phyloP scores from a whole-genome alignment of 2,797 vertebrate genomes.

The Emys orbicularis region DNA sequence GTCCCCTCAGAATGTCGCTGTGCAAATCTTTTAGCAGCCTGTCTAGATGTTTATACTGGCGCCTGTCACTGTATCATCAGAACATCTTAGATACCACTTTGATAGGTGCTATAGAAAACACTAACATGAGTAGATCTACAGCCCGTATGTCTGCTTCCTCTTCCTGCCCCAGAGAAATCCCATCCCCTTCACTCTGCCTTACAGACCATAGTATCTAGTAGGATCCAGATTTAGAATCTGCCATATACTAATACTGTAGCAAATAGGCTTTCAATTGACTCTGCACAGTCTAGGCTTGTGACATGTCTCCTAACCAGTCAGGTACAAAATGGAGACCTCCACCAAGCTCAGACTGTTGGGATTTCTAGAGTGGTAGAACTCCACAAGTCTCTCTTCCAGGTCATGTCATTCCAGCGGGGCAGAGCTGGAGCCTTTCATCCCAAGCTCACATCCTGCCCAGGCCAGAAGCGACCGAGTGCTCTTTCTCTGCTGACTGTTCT shows the following conservation, averaged over 20 bases:
- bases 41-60: not conserved
- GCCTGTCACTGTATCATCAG: not conserved
- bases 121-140: not conserved
- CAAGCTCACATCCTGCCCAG: not conserved
- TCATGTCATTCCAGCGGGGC: not conserved
- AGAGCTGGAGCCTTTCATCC: not conserved
- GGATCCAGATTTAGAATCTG: not conserved
- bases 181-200: not conserved
- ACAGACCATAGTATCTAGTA: not conserved
- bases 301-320: not conserved
- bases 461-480: fast-evolving
- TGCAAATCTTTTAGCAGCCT: not conserved
- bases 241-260: not conserved
- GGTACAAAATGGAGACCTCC: not conserved
- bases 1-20: not conserved
- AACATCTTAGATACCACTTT: not conserved
- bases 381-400: not conserved
- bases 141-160: not conserved
- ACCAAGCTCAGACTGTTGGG: not conserved
- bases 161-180: not conserved
- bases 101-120: not conserved
- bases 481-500: not conserved
- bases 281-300: not conserved
- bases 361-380: not conserved
- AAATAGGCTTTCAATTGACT: not conserved